Base-by-base conservation (phyloP, 1,140 invertebrate species). In the Drosophila sucinea region DNA sequence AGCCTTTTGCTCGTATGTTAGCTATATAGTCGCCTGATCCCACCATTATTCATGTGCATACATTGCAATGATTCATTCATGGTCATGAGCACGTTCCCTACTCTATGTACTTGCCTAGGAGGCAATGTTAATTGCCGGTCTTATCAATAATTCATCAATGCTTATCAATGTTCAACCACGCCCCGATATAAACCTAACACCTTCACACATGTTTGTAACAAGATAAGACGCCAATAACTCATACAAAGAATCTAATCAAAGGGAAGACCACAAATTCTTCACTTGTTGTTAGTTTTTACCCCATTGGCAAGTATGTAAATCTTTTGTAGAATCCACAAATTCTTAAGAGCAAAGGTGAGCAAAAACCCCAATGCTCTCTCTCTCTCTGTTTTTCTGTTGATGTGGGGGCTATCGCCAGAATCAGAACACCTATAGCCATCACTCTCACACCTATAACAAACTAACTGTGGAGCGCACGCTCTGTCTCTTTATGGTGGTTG, bases 401-500 rank as follows among this genome's bases (percentile, higher is more conserved):
- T 47, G n/a, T 17, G n/a, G 44, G 23, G 44, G 6, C 44, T 51
- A 27, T 51, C 23, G 44, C 23, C 44, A 51, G 44, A 51, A 51
- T 51, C 44, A 51, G 44, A 51, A 51, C 44, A 27, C 44, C 23
- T 27, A 51, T 51, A 51, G 44, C 25, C 44, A 51, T 51, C 44
- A 4, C 44, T 27, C 27, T 51, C 44, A 23, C 6, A 51, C 44
- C 1, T 10, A 5, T 2, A 3, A 8, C 25, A 11, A 27, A 51
- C 44, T 2, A 10, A 7, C 44, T 23, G 23, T 25, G 23, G 44
- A 51, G 44, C 44, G 44, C 23, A 51, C 44, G 47, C 63, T 68
- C 65, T 23, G 35, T 40, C 70, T 62, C 38, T 32, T 60, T 68
- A 32, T 23, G 62, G 4, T 60, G 33, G 57, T 55, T 38, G 67